phyloP scores from a whole-genome alignment of 1,140 invertebrate genomes.

The Brachionus paranguensis region DNA sequence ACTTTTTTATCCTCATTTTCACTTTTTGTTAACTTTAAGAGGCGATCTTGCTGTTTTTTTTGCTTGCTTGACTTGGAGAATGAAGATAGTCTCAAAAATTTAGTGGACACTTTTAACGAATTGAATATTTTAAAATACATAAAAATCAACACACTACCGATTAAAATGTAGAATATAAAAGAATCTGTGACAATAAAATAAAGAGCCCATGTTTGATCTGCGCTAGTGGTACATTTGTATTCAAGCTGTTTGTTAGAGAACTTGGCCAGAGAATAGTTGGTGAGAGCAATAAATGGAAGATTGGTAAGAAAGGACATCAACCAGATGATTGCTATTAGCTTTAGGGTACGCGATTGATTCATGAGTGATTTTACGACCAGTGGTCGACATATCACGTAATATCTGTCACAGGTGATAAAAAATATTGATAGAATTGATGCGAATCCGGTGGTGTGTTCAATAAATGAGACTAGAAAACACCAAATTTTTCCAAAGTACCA shows the following conservation, averaged over 20 bases:
- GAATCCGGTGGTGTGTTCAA: slow-evolving; percentile 24
- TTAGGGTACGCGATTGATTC: not conserved
- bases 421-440: slow-evolving; percentile 35
- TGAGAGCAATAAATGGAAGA: slow-evolving; percentile 2
- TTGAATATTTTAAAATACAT: slow-evolving; percentile 6
- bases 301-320: not conserved
- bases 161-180: slow-evolving; percentile 28
- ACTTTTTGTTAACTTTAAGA: not conserved
- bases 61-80: not conserved
- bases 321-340: slow-evolving; percentile 14
- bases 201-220: not conserved
- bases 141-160: not conserved
- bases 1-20: not conserved
- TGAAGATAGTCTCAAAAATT: not conserved
- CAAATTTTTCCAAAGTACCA: slow-evolving; percentile 31
- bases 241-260: not conserved
- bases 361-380: slow-evolving; percentile 10
- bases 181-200: not conserved
- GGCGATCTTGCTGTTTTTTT: not conserved
- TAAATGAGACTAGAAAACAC: slow-evolving; percentile 27
- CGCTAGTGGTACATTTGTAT: not conserved
- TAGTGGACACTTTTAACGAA: not conserved
- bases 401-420: slow-evolving; percentile 35
- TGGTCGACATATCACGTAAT: slow-evolving; percentile 34
- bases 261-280: not conserved